A percentile compares a stretch with the other conserved stretches of the same genome.
Evolutionary conservation across 1,140 invertebrate genomes (phyloP).

Genomic region (Tetramorium simillimum): DNA sequence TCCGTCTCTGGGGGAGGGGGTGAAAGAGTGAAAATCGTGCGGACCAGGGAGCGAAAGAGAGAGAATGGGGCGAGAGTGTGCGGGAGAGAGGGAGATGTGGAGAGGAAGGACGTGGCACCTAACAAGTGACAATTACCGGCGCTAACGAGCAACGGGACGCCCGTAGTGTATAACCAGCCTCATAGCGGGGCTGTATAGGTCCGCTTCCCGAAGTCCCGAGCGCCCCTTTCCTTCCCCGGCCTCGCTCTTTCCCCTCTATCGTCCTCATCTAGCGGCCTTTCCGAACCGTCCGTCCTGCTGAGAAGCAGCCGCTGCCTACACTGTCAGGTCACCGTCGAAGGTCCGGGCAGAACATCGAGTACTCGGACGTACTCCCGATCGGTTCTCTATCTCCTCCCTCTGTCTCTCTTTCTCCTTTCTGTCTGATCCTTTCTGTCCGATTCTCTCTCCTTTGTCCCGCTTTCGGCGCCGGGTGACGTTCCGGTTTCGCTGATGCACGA

Average conservation of each 20-base stretch:
- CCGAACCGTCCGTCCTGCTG: conserved; percentile 22
- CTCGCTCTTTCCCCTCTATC: background rate
- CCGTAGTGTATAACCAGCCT: conserved; percentile 57
- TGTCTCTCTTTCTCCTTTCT: conserved; percentile 1
- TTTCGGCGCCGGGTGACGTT: conserved; percentile 15
- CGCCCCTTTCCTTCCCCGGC: background rate
- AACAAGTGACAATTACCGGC: conserved; percentile 83
- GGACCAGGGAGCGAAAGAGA: background rate
- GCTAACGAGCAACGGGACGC: conserved; percentile 78
- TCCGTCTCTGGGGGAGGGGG: background rate
- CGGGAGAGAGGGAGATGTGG: conserved; percentile 1
- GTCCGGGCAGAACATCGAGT: conserved; percentile 30
- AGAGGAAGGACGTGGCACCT: conserved; percentile 77
- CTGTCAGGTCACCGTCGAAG: conserved; percentile 58
- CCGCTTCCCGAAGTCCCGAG: conserved; percentile 53
- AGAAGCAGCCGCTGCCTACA: conserved; percentile 29
- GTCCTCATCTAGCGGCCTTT: conserved; percentile 25
- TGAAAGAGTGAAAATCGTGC: background rate
- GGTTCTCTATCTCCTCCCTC: background rate
- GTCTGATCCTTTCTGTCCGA: background rate
- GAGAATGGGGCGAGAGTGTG: background rate
- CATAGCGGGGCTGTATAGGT: conserved; percentile 47
- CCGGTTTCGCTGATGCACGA: conserved; percentile 53
- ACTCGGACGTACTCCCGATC: conserved; percentile 19
- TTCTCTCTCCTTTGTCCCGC: conserved; percentile 24